These are phyloP conservation scores for Drosophila fungiperda DNA, from an alignment of 2,888 invertebrate species.

Conservation along the genomic window DNA sequence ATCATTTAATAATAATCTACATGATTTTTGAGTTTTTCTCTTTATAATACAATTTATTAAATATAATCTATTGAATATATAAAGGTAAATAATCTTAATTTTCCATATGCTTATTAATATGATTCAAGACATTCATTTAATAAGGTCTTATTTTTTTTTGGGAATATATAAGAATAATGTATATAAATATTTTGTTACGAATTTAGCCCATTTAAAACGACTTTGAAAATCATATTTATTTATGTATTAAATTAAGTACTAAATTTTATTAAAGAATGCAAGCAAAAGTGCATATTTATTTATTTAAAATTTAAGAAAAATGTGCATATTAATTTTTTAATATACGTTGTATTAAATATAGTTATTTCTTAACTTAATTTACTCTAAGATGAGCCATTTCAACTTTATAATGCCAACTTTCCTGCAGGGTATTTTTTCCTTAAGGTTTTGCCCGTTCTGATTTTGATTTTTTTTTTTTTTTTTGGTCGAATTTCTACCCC, in stretches of 20 bases:
- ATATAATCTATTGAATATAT: not conserved
- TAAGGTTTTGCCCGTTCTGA: not conserved
- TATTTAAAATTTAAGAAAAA: not conserved
- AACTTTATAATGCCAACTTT: not conserved
- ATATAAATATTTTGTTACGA: not conserved
- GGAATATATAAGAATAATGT: not conserved
- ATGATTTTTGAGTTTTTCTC: not conserved
- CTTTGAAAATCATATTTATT: not conserved
- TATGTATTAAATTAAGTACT: not conserved
- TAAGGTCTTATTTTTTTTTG: not conserved
- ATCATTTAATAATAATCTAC: too few relatives aligned
- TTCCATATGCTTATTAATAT: not conserved
- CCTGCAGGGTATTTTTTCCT: conserved; percentile 27
- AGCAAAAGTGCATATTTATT: not conserved
- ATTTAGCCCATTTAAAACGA: not conserved
- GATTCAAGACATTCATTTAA: not conserved
- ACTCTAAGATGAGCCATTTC: not conserved
- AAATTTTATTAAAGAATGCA: not conserved
- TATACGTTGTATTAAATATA: not conserved
- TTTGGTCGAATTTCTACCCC: conserved; percentile 29
- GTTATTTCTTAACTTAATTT: not conserved
- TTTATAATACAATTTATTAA: not conserved
- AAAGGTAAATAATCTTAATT: not conserved
- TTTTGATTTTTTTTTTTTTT: not conserved
- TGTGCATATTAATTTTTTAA: not conserved